Evolutionary conservation across 2,797 vertebrate species (phyloP).

Genomic region (Takifugu rubripes): DNA sequence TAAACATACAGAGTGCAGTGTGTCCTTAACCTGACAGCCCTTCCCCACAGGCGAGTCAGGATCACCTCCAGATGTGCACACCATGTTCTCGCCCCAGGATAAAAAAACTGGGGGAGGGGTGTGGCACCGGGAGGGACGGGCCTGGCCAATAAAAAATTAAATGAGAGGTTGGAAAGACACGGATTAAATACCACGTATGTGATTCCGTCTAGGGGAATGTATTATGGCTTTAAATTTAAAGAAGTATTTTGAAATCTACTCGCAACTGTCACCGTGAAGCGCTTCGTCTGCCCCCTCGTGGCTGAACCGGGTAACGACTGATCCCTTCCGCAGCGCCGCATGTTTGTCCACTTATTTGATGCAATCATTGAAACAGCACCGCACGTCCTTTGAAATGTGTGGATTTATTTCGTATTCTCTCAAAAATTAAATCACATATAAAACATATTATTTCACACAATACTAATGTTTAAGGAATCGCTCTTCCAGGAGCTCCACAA

Average conservation of each 20-base stretch:
- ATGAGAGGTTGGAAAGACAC: constrained; percentile 2
- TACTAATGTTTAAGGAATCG: constrained; percentile 43
- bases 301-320: not conserved
- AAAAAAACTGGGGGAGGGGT: constrained; percentile 38
- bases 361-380: constrained; percentile 15
- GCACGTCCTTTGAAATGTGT: constrained; percentile 24
- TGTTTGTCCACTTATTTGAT: not conserved
- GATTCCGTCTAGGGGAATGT: not conserved
- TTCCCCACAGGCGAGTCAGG: constrained; percentile 49
- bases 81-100: constrained; percentile 43
- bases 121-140: constrained; percentile 10
- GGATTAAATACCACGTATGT: not conserved
- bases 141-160: constrained; percentile 2
- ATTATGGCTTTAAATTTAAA: constrained; percentile 2
- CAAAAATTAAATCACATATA: constrained; percentile 69
- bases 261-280: not conserved
- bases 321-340: not conserved
- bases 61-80: constrained; percentile 69
- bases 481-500: constrained; percentile 50
- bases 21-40: constrained; percentile 55
- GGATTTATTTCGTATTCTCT: constrained; percentile 61
- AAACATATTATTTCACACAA: constrained; percentile 59
- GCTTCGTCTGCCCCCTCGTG: constrained; percentile 51
- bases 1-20: constrained; percentile 34
- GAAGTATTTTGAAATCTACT: not conserved